Evolutionary conservation across 2,113 vertebrate genomes (phyloP).

Genomic region (Dinomys branickii): DNA sequence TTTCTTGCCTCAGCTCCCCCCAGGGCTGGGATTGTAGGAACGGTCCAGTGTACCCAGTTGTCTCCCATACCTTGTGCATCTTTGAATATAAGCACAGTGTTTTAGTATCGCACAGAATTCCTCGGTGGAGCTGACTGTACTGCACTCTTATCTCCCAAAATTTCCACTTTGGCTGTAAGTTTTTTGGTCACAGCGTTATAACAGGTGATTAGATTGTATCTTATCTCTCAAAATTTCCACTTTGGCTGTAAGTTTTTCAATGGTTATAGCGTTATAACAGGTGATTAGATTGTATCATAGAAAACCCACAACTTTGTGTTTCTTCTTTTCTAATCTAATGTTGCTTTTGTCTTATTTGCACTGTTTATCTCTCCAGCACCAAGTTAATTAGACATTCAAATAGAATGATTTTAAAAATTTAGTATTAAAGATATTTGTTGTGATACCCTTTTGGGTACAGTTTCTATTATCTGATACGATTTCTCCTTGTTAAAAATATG

Average conservation of each 20-base stretch:
- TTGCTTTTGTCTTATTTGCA: neutral
- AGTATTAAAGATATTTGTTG: neutral
- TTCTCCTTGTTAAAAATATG: neutral
- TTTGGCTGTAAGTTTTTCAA: neutral
- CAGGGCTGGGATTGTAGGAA: neutral
- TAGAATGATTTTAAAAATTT: neutral
- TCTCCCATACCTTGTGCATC: neutral
- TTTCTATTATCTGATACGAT: neutral
- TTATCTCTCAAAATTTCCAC: neutral
- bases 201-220: neutral
- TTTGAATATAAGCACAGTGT: neutral
- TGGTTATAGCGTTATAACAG: neutral
- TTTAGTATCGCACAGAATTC: neutral
- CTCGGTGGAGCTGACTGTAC: neutral
- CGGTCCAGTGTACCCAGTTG: neutral
- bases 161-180: neutral
- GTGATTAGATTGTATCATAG: neutral
- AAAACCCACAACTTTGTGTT: neutral
- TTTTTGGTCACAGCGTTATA: no score
- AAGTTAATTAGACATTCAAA: neutral
- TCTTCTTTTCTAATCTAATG: neutral
- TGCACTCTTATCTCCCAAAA: neutral
- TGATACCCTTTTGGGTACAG: neutral
- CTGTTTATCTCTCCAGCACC: neutral
- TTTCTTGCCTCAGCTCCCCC: neutral